These are phyloP conservation scores for Anarrhichthys ocellatus DNA, from an alignment of 2,113 vertebrate genomes.

Conservation along the genomic window DNA sequence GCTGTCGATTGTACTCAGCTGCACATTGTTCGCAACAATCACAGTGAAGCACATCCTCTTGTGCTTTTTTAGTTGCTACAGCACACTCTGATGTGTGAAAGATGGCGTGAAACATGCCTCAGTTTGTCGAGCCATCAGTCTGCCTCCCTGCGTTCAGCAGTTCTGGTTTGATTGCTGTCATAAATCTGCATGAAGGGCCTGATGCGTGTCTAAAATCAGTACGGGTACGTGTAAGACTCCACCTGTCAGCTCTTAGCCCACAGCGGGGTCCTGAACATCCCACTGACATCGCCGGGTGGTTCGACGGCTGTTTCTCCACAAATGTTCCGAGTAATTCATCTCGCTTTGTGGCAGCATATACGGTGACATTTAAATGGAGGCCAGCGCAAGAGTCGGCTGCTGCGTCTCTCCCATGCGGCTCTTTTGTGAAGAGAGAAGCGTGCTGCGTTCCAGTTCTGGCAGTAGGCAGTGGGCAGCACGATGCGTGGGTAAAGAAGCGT, in stretches of 20 bases:
- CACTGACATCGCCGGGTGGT: conserved; percentile 2
- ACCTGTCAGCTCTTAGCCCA: conserved; percentile 1
- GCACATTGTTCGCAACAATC: conserved; percentile 52
- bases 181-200: conserved; percentile 32
- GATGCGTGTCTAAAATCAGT: conserved; percentile 30
- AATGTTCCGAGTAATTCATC: conserved; percentile 36
- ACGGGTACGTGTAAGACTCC: not conserved
- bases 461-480: conserved; percentile 62
- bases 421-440: conserved; percentile 55
- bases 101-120: conserved; percentile 48
- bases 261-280: conserved; percentile 34
- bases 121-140: conserved; percentile 15
- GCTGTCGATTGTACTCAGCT: conserved; percentile 48
- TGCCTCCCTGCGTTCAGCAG: conserved; percentile 17
- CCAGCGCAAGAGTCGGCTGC: conserved; percentile 25
- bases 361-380: conserved; percentile 62
- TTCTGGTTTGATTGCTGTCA: conserved; percentile 21
- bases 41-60: conserved; percentile 54
- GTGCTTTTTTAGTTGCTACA: conserved; percentile 13
- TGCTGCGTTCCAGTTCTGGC: conserved; percentile 33
- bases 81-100: conserved; percentile 41
- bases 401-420: conserved; percentile 38
- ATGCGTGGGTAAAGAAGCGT: conserved; percentile 58
- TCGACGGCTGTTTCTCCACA: conserved; percentile 5
- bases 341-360: conserved; percentile 18